Evolutionary conservation across 2,888 invertebrate species (phyloP).

Genomic region (Argyresthia albistria): DNA sequence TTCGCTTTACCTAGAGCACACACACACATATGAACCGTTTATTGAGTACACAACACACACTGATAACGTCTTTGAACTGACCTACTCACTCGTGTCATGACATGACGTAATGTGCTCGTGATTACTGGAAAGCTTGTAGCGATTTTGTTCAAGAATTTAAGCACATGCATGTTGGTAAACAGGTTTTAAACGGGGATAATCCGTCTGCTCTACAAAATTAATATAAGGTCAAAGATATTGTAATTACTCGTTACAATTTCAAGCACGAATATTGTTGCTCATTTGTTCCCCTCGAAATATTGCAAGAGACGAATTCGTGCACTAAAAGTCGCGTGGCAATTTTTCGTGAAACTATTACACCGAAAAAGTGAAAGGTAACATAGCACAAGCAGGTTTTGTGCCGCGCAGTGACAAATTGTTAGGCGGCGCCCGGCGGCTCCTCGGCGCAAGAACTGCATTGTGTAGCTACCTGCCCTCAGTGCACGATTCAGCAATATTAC

Average conservation of each 20-base stretch:
- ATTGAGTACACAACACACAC: too few species aligned
- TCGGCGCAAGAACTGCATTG: neutral
- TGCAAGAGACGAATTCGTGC: neutral
- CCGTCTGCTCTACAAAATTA: too few species aligned
- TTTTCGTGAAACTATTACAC: conserved; percentile 3
- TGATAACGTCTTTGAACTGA: conserved; percentile 20
- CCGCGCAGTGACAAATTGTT: conserved; percentile 12
- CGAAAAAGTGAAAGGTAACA: conserved; percentile 5
- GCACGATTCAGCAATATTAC: conserved; percentile 1
- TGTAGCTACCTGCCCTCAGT: neutral
- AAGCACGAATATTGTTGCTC: too few species aligned
- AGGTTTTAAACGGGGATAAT: neutral
- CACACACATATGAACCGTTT: conserved; percentile 8
- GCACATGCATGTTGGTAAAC: neutral
- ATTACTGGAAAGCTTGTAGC: neutral
- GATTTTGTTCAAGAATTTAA: neutral
- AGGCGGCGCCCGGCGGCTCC: neutral
- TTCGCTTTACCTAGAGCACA: conserved; percentile 18
- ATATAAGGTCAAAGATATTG: too few species aligned
- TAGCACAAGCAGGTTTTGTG: conserved; percentile 2
- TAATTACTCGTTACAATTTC: too few species aligned
- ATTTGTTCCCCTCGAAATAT: neutral
- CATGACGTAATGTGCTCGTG: too few species aligned
- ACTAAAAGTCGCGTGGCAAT: neutral
- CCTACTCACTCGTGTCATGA: conserved; percentile 18